Conservation (phyloP, 1,140 invertebrate genomes). For the Heliconius eleuchia region DNA sequence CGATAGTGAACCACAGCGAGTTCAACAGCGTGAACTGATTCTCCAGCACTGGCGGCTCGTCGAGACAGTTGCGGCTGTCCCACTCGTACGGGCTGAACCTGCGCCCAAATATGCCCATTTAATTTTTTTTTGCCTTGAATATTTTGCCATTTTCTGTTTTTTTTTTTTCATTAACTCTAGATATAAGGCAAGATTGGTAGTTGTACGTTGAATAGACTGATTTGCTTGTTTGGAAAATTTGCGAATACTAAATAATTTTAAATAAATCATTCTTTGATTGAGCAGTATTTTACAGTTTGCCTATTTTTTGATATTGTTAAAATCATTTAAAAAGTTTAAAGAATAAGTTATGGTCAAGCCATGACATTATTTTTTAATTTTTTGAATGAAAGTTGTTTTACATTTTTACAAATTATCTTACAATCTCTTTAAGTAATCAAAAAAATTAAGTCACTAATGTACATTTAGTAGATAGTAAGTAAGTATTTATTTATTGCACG, state of each 20-base stretch:
- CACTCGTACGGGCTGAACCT: constrained; percentile 95
- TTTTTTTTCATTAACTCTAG: neutral
- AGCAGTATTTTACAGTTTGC: neutral
- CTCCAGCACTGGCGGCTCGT: constrained; percentile 89
- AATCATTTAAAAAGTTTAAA: neutral
- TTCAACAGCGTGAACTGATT: constrained; percentile 95
- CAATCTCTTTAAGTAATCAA: neutral
- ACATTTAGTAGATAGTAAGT: no score
- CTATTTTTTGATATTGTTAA: no score
- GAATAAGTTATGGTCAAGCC: neutral
- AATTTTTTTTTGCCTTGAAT: constrained; percentile 37
- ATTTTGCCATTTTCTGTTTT: constrained; percentile 23
- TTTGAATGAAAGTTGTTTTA: neutral
- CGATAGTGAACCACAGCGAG: constrained; percentile 94
- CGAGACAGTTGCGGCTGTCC: constrained; percentile 91
- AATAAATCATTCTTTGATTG: neutral
- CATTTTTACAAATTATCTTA: neutral
- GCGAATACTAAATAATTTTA: neutral
- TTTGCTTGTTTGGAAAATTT: neutral
- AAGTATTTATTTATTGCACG: no score
- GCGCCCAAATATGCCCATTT: constrained; percentile 72
- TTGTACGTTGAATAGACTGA: neutral
- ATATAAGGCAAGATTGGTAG: neutral
- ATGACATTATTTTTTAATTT: neutral
- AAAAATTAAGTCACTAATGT: neutral